Percentiles rank a stretch among this genome's conserved stretches.
These are phyloP conservation scores for Solenopsis fugax DNA, from an alignment of 1,140 invertebrate species.

Conservation along the genomic window DNA sequence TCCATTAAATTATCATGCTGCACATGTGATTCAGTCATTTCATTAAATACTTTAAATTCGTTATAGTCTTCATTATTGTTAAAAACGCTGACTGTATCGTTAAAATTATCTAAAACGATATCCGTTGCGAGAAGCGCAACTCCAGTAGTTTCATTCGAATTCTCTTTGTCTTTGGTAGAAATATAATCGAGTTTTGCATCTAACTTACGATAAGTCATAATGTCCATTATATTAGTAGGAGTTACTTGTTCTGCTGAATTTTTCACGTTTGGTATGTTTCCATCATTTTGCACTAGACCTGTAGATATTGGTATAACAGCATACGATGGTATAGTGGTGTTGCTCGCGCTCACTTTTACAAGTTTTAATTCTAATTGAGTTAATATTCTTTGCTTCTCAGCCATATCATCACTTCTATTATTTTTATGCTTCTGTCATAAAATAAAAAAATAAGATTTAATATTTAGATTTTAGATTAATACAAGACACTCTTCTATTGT, in stretches of 20 bases:
- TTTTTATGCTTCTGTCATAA: conserved; percentile 53
- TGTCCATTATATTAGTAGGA: conserved; percentile 58
- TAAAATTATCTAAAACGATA: conserved; percentile 71
- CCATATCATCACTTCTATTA: conserved; percentile 45
- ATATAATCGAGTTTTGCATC: conserved; percentile 63
- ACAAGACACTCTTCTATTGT: conserved; percentile 23
- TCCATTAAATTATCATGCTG: conserved; percentile 54
- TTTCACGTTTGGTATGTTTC: conserved; percentile 73
- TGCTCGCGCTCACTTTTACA: conserved; percentile 52
- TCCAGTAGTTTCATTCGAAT: conserved; percentile 47
- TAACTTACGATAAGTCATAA: conserved; percentile 63
- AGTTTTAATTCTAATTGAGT: conserved; percentile 62
- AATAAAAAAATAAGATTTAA: not conserved
- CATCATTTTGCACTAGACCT: conserved; percentile 55
- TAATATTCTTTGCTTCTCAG: conserved; percentile 68
- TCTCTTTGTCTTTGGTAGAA: conserved; percentile 66
- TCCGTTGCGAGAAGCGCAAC: conserved; percentile 66
- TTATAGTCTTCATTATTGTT: conserved; percentile 72
- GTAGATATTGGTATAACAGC: conserved; percentile 78
- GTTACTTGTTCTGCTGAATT: conserved; percentile 67
- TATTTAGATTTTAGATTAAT: too few relatives aligned
- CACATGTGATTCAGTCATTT: conserved; percentile 59
- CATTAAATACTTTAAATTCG: conserved; percentile 78
- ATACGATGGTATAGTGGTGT: conserved; percentile 75
- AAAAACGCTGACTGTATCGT: conserved; percentile 70